Evolutionary conservation across 2,888 invertebrate species (phyloP).

Genomic region (Sesia apiformis): DNA sequence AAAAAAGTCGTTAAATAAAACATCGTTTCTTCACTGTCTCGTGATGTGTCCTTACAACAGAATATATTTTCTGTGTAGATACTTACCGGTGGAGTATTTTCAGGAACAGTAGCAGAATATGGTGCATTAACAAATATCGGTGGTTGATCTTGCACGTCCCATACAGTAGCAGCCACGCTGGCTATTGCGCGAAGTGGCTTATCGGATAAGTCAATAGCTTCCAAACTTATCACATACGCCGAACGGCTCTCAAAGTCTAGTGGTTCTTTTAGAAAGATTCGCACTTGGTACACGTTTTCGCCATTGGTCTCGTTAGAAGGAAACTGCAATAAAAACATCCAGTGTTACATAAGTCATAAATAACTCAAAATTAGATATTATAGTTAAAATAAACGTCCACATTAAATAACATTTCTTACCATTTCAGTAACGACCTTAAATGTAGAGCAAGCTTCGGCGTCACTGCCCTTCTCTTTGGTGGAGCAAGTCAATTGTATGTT

Average conservation of each 20-base stretch:
- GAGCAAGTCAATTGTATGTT: constrained; percentile 80
- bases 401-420: constrained; percentile 32
- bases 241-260: constrained; percentile 86
- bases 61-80: too few relatives aligned
- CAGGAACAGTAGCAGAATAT: constrained; percentile 83
- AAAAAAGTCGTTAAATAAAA: too few relatives aligned
- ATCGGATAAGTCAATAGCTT: constrained; percentile 79
- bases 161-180: constrained; percentile 82
- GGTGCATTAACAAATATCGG: constrained; percentile 88
- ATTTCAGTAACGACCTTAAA: constrained; percentile 79
- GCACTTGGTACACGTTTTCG: constrained; percentile 72
- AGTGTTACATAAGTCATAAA: neutral
- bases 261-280: constrained; percentile 77
- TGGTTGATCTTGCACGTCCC: constrained; percentile 88
- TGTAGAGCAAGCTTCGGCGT: constrained; percentile 80
- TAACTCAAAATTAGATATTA: neutral
- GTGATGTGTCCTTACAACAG: neutral
- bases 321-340: constrained; percentile 48
- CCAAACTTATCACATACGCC: constrained; percentile 80
- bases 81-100: constrained; percentile 79
- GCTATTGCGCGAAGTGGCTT: constrained; percentile 79
- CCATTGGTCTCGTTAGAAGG: constrained; percentile 70
- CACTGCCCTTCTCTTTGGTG: constrained; percentile 66
- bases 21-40: too few relatives aligned
- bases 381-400: neutral